Base-by-base conservation (phyloP, 2,113 vertebrate genomes). In the Epinephelus fuscoguttatus region DNA sequence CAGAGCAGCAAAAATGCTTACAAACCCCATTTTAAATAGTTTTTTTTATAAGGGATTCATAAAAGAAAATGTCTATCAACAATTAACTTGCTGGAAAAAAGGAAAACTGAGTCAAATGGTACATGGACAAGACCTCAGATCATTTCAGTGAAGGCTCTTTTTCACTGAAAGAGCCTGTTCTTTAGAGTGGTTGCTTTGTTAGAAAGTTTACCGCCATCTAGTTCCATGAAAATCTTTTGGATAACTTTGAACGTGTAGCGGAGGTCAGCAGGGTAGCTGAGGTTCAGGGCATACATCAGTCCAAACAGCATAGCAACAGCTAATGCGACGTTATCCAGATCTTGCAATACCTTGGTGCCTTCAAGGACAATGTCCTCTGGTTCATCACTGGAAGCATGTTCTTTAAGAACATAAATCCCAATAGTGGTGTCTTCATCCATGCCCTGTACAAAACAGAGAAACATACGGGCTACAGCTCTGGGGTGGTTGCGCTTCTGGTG, bases 301-400 rank as follows among this genome's bases (percentile, higher is more conserved):
- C 70, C 25, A 5, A 80, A 80, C 9, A 80, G 25, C 68, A 64
- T 56, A 33, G 60, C 1, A 12, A 79, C 68, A 64, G 78, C 68
- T 56, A 59, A 73, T 40, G 57, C 60, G 52, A 78, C 23, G 64
- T 66, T 72, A 52, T 66, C 60, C 5, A 77, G n/a, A 49, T 63
- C 19, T 57, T 71, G 9, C 11, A 70, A 30, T 49, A 76, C 19
- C 80, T 60, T 61, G 13, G n/a, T 66, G 40, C 81, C 73, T 83
- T 83, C 59, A 27, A 83, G 50, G 0, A 83, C 60, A 17, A 60
- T 76, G 66, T 78, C 52, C 52, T 66, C 67, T 30, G 4, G 4
- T 40, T 77, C 27, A 30, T 27, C 53, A 60, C 50, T 75, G 49
- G 57, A 61, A 63, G 56, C 56, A 60, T 75, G 53, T 10, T 53